phyloP scores from a whole-genome alignment of 2,113 vertebrate species.

The Triplophysa siluroides region DNA sequence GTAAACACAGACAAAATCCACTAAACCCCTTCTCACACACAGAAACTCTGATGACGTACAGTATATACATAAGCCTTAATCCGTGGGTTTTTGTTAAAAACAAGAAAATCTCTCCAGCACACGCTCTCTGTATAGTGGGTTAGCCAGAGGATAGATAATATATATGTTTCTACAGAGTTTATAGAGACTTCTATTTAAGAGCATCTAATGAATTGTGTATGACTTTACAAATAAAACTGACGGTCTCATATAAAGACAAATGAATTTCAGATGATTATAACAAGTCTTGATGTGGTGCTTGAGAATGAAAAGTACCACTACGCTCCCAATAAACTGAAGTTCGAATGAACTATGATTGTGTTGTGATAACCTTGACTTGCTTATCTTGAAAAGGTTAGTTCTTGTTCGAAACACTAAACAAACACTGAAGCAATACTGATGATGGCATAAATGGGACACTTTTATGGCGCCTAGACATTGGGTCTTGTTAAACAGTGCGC shows the following conservation, averaged over 20 bases:
- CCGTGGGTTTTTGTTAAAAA: slow-evolving; percentile 25
- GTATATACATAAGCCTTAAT: slow-evolving; percentile 40
- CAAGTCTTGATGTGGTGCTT: slow-evolving; percentile 25
- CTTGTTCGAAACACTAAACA: not conserved
- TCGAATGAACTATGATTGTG: slow-evolving; percentile 11
- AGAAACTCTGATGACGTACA: not conserved
- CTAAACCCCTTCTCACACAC: slow-evolving; percentile 14
- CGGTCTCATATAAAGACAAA: not conserved
- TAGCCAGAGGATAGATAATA: slow-evolving; percentile 4
- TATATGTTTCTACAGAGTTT: slow-evolving; percentile 41
- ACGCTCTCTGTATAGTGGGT: slow-evolving; percentile 31
- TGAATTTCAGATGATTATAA: not conserved
- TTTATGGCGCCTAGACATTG: not conserved
- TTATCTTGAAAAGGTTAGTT: not conserved
- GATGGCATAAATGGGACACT: not conserved
- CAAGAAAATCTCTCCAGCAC: slow-evolving; percentile 17
- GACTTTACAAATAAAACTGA: not conserved
- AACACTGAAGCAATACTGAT: not conserved
- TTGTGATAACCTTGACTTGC: not conserved
- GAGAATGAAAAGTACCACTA: slow-evolving; percentile 32
- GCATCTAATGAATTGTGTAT: slow-evolving; percentile 4
- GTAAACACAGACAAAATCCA: slow-evolving; percentile 36
- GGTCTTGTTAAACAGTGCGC: too few species aligned
- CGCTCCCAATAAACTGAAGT: slow-evolving; percentile 37
- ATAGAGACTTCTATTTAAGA: slow-evolving; percentile 30